phyloP scores from a whole-genome alignment of 2,888 invertebrate genomes.

The Entomobrya multifasciata region DNA sequence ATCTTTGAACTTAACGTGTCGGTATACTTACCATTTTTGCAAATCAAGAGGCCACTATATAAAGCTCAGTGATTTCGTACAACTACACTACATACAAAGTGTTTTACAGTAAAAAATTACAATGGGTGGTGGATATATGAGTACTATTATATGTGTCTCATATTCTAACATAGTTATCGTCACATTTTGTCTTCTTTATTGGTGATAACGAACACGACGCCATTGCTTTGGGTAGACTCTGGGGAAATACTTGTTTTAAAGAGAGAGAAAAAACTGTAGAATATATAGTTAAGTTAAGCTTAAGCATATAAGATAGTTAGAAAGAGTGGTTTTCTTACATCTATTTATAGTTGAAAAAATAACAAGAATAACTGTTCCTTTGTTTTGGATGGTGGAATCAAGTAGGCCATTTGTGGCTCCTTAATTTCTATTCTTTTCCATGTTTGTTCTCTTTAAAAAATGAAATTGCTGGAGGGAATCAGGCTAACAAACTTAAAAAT shows the following conservation, averaged over 20 bases:
- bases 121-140: not conserved
- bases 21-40: not conserved
- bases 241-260: constrained; percentile 42
- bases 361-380: constrained; percentile 39
- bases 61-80: constrained; percentile 16
- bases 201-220: constrained; percentile 30
- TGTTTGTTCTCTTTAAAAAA: constrained; percentile 8
- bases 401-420: constrained; percentile 64
- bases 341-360: constrained; percentile 50
- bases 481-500: constrained; percentile 38
- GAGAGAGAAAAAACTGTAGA: not conserved
- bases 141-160: constrained; percentile 9
- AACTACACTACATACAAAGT: too few relatives aligned
- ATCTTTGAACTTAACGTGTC: constrained; percentile 18
- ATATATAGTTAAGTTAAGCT: constrained; percentile 29
- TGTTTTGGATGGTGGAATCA: constrained; percentile 44
- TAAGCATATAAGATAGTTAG: too few relatives aligned
- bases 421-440: constrained; percentile 42
- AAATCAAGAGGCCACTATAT: not conserved
- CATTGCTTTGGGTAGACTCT: constrained; percentile 47
- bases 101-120: too few relatives aligned
- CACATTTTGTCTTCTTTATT: constrained; percentile 48
- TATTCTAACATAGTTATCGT: constrained; percentile 27
- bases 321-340: too few relatives aligned
- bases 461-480: not conserved